Base-by-base conservation (phyloP, 2,113 vertebrate species). In the Oreotrochilus melanogaster region DNA sequence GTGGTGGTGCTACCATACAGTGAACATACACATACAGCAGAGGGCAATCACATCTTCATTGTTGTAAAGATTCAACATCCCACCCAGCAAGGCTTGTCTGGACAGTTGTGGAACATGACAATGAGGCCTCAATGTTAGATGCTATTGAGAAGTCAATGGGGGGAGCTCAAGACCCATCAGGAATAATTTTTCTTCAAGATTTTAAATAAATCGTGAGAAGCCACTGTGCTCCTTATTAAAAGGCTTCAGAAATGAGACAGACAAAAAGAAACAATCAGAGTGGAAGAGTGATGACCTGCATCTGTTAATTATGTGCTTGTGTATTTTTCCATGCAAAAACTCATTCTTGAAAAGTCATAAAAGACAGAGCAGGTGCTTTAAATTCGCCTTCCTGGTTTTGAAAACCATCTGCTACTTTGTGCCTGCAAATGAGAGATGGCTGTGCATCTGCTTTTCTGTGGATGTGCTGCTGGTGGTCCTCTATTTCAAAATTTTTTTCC, bases 111-210 rank as follows among this genome's bases (percentile, higher is more conserved):
- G 45, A 82, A 51, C 78, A 64, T 39, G 79, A 60, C 47, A 96
- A 93, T 56, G 39, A 89, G 56, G 30, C 50, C 48, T 92, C 14
- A 16, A 51, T 78, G 47, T 67, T 80, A 91, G 43, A 74, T 95
- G 57, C 64, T 86, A 47, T 62, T 80, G 81, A 93, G 58, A 86
- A 95, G 87, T 93, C 92, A 67, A 79, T 92, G 88, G 89, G 89
- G 96, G 94, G 85, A 97, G 94, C 94, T 95, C 95, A 96, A 89
- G 94, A 86, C 89, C 62, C 67, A 78, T 64, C 21, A 86, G 82
- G 93, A 94, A 88, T 80, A 66, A n/a, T 83, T 93, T 90, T 92
- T 73, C 50, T 62, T 88, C 60, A 67, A 74, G 62, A 54, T 76
- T 33, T 78, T 73, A 47, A 85, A 76, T 61, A 92, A 94, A 73